These are phyloP conservation scores for Chaetophractus vellerosus DNA, from an alignment of 2,797 vertebrate species.

Conservation along the genomic window DNA sequence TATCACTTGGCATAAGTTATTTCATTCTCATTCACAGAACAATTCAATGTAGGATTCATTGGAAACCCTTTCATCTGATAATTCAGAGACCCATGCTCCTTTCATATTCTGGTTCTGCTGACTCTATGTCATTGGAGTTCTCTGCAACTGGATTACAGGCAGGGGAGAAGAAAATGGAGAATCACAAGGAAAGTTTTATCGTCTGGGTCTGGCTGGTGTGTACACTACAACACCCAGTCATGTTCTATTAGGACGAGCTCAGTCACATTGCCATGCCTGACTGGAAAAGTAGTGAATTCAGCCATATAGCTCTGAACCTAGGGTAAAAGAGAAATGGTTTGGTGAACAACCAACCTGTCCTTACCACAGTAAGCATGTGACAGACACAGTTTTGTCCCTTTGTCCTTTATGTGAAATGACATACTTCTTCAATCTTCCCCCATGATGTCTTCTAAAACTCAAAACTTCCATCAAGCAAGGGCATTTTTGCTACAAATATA, in stretches of 20 bases:
- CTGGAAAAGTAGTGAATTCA: neutral
- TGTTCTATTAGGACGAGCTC: neutral
- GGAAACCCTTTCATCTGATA: neutral
- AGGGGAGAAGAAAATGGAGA: neutral
- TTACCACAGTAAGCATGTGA: neutral
- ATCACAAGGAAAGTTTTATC: fast-evolving
- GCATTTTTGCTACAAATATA: neutral
- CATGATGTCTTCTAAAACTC: neutral
- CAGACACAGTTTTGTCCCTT: neutral
- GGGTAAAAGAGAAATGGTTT: neutral
- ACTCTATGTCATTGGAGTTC: neutral
- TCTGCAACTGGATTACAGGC: neutral
- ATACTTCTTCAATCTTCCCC: neutral
- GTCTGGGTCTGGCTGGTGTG: fast-evolving
- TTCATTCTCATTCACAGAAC: neutral
- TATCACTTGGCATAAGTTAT: neutral
- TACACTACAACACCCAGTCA: neutral
- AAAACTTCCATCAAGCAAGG: neutral
- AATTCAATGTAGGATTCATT: neutral
- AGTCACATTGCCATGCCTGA: neutral
- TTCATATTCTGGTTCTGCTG: neutral
- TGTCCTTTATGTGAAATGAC: neutral
- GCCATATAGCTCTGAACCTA: neutral
- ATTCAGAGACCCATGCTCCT: neutral
- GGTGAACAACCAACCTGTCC: neutral